phyloP scores from a whole-genome alignment of 2,888 invertebrate genomes.

The Lysandra coridon region DNA sequence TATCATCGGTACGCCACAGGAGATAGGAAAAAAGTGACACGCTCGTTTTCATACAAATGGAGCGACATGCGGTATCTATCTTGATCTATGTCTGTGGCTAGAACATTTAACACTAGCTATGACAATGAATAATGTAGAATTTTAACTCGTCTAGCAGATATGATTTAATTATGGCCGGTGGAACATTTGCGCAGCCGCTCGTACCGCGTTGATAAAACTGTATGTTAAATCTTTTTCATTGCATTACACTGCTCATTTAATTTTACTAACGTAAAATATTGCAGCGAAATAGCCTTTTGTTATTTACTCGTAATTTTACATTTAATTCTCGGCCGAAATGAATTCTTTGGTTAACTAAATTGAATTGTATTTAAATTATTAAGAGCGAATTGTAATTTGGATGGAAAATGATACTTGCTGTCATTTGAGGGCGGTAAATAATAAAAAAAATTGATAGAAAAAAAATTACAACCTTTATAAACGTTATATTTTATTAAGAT shows the following conservation, averaged over 20 bases:
- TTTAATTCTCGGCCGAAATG: conserved; percentile 3
- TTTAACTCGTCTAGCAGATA: conserved; percentile 11
- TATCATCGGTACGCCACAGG: no score
- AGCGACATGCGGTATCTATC: no score
- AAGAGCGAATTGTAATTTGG: neutral
- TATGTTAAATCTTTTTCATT: conserved; percentile 24
- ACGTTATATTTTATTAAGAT: neutral
- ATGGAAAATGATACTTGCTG: neutral
- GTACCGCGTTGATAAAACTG: conserved; percentile 12
- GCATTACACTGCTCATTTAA: conserved; percentile 21
- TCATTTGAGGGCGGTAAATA: neutral
- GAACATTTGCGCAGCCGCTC: neutral
- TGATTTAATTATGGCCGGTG: conserved; percentile 18
- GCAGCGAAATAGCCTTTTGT: neutral
- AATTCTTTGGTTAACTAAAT: conserved; percentile 11
- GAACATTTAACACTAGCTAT: neutral
- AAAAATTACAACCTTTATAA: no score
- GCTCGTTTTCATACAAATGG: no score
- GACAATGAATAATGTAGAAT: conserved; percentile 15
- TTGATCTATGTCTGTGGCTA: neutral
- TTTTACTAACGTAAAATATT: conserved; percentile 22
- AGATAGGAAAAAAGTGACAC: no score
- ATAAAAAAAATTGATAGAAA: neutral
- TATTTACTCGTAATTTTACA: conserved; percentile 24
- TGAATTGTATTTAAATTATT: neutral